Percentiles rank a stretch among this genome's conserved stretches.
Evolutionary conservation across 2,113 vertebrate species (phyloP).

Genomic region (Cyphomyrus plagiostoma): DNA sequence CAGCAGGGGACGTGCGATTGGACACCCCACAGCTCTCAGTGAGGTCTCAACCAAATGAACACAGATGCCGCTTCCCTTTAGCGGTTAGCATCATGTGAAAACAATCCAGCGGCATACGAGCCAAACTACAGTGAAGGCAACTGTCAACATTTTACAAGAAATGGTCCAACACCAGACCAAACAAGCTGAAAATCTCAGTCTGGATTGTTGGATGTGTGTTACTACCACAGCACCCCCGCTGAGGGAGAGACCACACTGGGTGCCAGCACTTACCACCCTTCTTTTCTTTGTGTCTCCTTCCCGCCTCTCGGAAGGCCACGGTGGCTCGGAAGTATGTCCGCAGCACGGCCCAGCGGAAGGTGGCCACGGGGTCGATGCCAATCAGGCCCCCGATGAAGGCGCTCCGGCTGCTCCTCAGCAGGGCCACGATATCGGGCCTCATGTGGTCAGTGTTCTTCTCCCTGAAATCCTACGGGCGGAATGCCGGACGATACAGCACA

Average conservation of each 20-base stretch:
- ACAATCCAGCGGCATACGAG: background rate
- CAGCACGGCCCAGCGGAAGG: slow-evolving; percentile 93
- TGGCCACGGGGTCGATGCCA: slow-evolving; percentile 83
- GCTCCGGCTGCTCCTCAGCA: slow-evolving; percentile 88
- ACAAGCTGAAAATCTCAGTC: background rate
- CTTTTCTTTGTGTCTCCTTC: slow-evolving; percentile 72
- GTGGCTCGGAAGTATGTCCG: slow-evolving; percentile 85
- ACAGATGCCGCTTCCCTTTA: background rate
- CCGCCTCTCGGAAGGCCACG: slow-evolving; percentile 82
- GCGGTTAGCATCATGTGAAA: background rate
- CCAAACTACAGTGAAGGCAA: background rate
- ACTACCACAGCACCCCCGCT: background rate
- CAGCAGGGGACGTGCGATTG: background rate
- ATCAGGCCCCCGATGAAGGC: slow-evolving; percentile 91
- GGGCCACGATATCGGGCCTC: slow-evolving; percentile 90
- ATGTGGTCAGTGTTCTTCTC: slow-evolving; percentile 99
- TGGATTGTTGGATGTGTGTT: background rate
- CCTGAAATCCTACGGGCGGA: slow-evolving; percentile 77
- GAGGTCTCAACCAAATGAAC: background rate
- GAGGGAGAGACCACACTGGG: background rate
- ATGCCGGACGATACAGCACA: background rate
- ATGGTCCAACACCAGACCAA: background rate
- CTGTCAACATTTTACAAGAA: background rate
- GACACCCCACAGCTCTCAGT: background rate
- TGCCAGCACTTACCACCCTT: slow-evolving; percentile 69